Base-by-base conservation (phyloP, 2,113 vertebrate genomes). In the Megaleporinus macrocephalus region DNA sequence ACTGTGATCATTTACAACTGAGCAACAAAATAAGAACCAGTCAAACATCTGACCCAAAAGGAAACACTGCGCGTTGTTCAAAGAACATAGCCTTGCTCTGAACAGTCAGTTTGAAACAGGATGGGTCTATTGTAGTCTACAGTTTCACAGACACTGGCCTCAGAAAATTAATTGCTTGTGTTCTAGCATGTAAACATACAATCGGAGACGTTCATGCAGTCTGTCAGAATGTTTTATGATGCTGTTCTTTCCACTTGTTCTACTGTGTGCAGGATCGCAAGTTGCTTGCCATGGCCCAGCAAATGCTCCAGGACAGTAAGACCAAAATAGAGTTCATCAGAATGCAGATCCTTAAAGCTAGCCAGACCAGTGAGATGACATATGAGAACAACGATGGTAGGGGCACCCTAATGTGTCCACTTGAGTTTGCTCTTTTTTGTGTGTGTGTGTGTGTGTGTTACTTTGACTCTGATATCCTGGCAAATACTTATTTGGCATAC, bases 251-350 rank as follows among this genome's bases (percentile, higher is more conserved):
- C 16, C 24, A 82, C 5, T 16, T 33, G 51, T 70, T 61, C 22
- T 61, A 36, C 18, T 55, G 59, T 77, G 24, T 78, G 0, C 78
- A 99, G 97, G 98, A 99, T 92, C 96, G 97, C 84, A 99, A 99
- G 91, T 93, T 99, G 81, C 95, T 99, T 90, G 96, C 96, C 53
- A 96, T 96, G n/a, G 98, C 98, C 74, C 97, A 99, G 88, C 97
- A 99, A 87, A 96, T 99, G 95, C 97, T 99, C 76, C 98, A 98
- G 88, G 98, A 99, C 92, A 99, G 98, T 93, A 99, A 97, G 91
- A 99, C 95, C 27, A 99, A 99, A 94, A 99, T 99, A 59, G 97
- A 99, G 96, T 98, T 99, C 88, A 99, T 99, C 92, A 94, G 98
- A 88, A 99, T 99, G 98, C 98, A 99, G 94, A 97, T 99, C 94